Percentiles rank a stretch among this genome's conserved stretches.
These are phyloP conservation scores for Phoxinus dragarum DNA, from an alignment of 2,797 vertebrate genomes.

Conservation along the genomic window DNA sequence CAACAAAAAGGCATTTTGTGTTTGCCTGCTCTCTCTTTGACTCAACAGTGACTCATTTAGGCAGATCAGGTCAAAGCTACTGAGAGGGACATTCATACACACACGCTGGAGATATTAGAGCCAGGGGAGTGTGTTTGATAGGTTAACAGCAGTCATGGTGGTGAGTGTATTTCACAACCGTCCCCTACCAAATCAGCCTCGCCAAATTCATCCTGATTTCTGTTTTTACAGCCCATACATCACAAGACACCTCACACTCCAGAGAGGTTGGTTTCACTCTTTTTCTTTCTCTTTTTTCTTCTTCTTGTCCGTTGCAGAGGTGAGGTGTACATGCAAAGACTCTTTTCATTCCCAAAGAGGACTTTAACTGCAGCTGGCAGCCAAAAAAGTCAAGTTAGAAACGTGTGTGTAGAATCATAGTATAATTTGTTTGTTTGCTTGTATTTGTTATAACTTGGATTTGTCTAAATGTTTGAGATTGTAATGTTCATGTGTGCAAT, in stretches of 20 bases:
- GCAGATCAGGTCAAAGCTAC: conserved; percentile 52
- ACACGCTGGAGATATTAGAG: neutral
- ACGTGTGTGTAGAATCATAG: neutral
- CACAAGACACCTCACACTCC: neutral
- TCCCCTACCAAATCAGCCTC: neutral
- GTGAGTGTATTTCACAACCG: conserved; percentile 28
- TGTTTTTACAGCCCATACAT: conserved; percentile 25
- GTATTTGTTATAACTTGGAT: conserved; percentile 21
- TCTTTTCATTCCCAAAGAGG: neutral
- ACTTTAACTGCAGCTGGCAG: neutral
- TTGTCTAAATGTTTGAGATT: neutral
- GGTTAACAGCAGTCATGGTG: conserved; percentile 6
- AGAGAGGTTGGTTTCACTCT: neutral
- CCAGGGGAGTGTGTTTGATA: conserved; percentile 4
- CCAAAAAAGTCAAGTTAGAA: no score
- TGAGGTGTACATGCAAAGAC: neutral
- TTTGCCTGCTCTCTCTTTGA: conserved; percentile 12
- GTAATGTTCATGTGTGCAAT: neutral
- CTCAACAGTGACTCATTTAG: conserved; percentile 13
- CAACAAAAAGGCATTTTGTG: conserved; percentile 14
- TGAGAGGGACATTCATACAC: conserved; percentile 19
- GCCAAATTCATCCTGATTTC: neutral
- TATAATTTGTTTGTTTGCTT: conserved; percentile 30
- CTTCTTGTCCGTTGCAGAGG: neutral
- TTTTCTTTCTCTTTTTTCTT: neutral